Conservation (phyloP, 2,888 invertebrate species). For the Linnaemya tessellans region DNA sequence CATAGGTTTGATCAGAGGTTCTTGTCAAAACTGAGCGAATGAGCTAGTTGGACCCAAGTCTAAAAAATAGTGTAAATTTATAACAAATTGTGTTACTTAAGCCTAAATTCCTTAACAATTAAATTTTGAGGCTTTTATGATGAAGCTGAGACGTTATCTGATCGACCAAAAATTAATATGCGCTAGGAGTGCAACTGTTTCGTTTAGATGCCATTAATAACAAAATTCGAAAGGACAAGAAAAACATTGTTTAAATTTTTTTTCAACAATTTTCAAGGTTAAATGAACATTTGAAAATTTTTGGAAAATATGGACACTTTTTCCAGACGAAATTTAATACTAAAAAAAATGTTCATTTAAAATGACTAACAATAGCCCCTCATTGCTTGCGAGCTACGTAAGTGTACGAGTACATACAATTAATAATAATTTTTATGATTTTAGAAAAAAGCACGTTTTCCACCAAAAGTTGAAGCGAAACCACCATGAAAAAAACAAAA, state of each 20-base stretch:
- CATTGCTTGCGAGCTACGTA: neutral
- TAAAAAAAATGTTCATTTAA: constrained; percentile 15
- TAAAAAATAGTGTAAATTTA: too few species aligned
- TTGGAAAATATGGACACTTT: neutral
- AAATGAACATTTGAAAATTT: constrained; percentile 5
- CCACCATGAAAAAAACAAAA: constrained; percentile 18
- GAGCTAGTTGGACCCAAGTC: too few species aligned
- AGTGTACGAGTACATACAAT: neutral
- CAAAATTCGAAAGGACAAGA: neutral
- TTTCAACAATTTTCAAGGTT: neutral
- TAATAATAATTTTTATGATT: constrained; percentile 34
- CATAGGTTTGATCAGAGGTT: too few species aligned
- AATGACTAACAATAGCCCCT: constrained; percentile 20
- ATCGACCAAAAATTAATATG: neutral
- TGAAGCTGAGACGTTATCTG: too few species aligned
- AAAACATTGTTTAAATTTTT: constrained; percentile 15
- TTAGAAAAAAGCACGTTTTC: constrained; percentile 64
- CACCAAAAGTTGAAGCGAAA: constrained; percentile 28
- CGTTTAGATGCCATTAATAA: neutral
- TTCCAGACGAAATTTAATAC: constrained; percentile 48
- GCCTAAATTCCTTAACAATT: too few species aligned
- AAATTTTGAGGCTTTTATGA: too few species aligned
- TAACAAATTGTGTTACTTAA: too few species aligned
- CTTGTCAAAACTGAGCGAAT: too few species aligned
- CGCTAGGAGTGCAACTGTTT: neutral